Conservation (phyloP, 1,140 invertebrate species). For the Aphaenogaster ashmeadi region DNA sequence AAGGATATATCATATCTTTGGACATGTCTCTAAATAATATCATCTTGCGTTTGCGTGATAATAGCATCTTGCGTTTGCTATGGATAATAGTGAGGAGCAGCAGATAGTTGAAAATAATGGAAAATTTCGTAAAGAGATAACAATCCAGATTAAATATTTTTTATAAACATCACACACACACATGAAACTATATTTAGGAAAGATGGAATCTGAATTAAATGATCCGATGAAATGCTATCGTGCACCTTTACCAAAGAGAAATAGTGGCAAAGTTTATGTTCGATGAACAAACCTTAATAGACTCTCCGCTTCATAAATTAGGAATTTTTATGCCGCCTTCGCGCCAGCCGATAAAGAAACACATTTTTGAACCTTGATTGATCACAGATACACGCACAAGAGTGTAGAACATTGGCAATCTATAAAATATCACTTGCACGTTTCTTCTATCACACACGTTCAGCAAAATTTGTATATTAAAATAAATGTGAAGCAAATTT, state of each 20-base stretch:
- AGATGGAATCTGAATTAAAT: not conserved
- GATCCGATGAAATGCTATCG: not conserved
- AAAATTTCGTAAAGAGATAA: not conserved
- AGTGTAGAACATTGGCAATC: constrained; percentile 54
- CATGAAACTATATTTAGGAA: not conserved
- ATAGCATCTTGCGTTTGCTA: not conserved
- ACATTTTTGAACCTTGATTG: constrained; percentile 77
- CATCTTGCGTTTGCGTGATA: not conserved
- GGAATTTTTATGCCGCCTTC: constrained; percentile 84
- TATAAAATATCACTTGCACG: constrained; percentile 52
- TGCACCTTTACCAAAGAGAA: not conserved
- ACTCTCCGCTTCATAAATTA: constrained; percentile 76
- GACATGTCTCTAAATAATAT: not conserved
- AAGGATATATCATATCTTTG: not conserved
- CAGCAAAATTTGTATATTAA: not conserved
- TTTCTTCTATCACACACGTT: not conserved
- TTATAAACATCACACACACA: constrained; percentile 1
- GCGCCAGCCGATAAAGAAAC: constrained; percentile 83
- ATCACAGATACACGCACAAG: constrained; percentile 66
- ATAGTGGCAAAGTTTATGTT: not conserved
- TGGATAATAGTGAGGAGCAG: not conserved
- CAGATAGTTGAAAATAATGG: not conserved
- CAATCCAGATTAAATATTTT: not conserved
- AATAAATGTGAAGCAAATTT: not conserved
- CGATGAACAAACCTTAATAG: constrained; percentile 68